Base-by-base conservation (phyloP, 2,888 invertebrate species). In the Mesorhabditis spiculigera region DNA sequence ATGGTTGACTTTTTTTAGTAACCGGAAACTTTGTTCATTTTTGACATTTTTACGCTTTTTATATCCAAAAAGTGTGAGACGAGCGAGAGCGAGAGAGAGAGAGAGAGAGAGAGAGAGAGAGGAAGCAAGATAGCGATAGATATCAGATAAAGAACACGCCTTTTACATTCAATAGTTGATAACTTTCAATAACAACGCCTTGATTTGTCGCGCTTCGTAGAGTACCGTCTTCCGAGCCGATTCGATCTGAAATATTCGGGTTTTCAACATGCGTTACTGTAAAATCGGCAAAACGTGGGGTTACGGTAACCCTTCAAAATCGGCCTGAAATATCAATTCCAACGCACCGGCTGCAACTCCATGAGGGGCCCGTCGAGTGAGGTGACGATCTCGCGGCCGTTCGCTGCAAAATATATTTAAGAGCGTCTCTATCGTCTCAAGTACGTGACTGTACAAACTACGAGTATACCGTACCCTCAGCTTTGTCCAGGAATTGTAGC, bases 181-280 rank as follows among this genome's bases (percentile, higher is more conserved):
- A 42, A 89, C 85, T 75, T 88, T 86, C 5, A 93, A 88, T 75
- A 94, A 90, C 83, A 94, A 89, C 80, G 92, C 91, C 85, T 94
- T 93, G 62, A 95, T 88, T 73, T 92, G 89, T 69, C 95, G 89
- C 0, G 94, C 92, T 88, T 95, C 95, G 82, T 92, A 95, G 0
- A 93, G 92, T 0, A 94, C 94, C 0, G 94, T 94, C 87, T 93
- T 93, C 84, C 92, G 92, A 4, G 93, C 93, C 69, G 90, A 89
- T 75, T 90, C 90, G 58, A 50, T n/a, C 58, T 50, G 58, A 50
- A 50, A 50, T 13, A n/a, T n/a, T 3, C n/a, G 8, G n/a, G 1
- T n/a, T 50, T 50, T 50, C 58, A n/a, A 2, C 28, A 28, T 28
- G 28, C 1, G 3, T 28, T 28, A 28, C 28, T 28, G 28, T 28